Evolutionary conservation across 2,113 vertebrate species (phyloP).

Genomic region (Seriola quinqueradiata): DNA sequence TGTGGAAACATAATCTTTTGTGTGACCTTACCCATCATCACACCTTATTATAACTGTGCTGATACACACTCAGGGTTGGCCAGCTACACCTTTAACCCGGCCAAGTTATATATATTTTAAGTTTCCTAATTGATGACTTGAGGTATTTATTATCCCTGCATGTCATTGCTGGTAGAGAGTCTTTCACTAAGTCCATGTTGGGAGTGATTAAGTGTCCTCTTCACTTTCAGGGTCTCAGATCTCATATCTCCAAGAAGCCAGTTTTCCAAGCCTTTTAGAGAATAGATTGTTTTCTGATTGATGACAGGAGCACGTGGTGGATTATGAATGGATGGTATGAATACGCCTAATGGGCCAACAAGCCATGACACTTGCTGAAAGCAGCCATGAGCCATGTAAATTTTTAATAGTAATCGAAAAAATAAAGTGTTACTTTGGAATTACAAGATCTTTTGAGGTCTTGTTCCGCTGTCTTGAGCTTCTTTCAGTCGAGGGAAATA

Average conservation of each 20-base stretch:
- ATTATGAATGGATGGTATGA: neutral
- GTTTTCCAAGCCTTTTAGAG: neutral
- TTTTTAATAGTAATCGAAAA: neutral
- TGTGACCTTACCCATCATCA: conserved; percentile 40
- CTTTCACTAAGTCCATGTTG: conserved; percentile 43
- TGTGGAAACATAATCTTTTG: conserved; percentile 30
- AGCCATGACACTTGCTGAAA: neutral
- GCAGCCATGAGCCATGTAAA: neutral
- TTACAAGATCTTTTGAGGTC: conserved; percentile 13
- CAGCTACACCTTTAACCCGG: conserved; percentile 38
- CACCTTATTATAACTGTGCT: conserved; percentile 49
- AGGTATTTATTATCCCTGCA: conserved; percentile 56
- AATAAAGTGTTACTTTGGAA: conserved; percentile 11
- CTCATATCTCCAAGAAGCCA: conserved; percentile 32
- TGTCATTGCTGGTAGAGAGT: conserved; percentile 57
- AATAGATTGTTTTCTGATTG: conserved; percentile 30
- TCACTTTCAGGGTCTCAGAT: conserved; percentile 67
- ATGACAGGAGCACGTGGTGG: neutral
- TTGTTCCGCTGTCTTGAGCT: conserved; percentile 58
- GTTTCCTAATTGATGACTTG: conserved; percentile 67
- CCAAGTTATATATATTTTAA: conserved; percentile 54
- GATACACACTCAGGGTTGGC: conserved; percentile 10
- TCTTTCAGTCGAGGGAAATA: conserved; percentile 66
- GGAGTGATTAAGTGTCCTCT: conserved; percentile 71
- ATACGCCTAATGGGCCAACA: neutral